Evolutionary conservation across 2,888 invertebrate genomes (phyloP).

Genomic region (Drosophila paucipuncta): DNA sequence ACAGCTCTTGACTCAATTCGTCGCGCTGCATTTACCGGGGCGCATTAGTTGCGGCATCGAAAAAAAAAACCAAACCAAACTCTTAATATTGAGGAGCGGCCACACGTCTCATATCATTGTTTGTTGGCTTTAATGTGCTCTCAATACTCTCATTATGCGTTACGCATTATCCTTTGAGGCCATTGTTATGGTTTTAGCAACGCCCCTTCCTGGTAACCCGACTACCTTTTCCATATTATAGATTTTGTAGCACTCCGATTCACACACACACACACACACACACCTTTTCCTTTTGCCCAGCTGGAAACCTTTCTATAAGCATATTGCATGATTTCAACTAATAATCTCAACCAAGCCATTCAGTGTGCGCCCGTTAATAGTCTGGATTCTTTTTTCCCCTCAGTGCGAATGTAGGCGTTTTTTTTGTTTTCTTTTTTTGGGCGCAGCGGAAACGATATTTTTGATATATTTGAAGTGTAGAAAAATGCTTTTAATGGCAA

Average conservation of each 20-base stretch:
- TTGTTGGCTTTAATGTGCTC: conserved; percentile 20
- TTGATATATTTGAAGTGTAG: conserved; percentile 19
- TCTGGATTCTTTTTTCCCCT: conserved; percentile 17
- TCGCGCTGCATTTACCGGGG: conserved; percentile 56
- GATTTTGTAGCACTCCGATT: conserved; percentile 38
- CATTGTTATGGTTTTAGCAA: conserved; percentile 70
- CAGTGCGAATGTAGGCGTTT: conserved; percentile 34
- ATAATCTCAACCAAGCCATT: conserved; percentile 57
- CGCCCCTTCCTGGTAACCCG: conserved; percentile 80
- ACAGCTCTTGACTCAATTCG: conserved; percentile 64
- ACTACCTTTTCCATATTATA: conserved; percentile 62
- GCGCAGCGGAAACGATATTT: conserved; percentile 44
- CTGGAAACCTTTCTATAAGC: conserved; percentile 41
- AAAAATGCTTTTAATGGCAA: conserved; percentile 55
- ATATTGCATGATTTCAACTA: conserved; percentile 72
- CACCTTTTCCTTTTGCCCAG: conserved; percentile 55
- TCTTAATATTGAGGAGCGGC: conserved; percentile 13
- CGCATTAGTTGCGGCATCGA: conserved; percentile 54
- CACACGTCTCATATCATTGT: conserved; percentile 51
- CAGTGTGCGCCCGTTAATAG: conserved; percentile 64
- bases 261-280: conserved; percentile 23
- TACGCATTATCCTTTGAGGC: conserved; percentile 75
- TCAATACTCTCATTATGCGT: conserved; percentile 65
- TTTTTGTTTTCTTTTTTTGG: conserved; percentile 1
- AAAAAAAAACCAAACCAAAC: conserved; percentile 8